Base-by-base conservation (phyloP, 2,113 vertebrate species). In the Taxidea taxus region DNA sequence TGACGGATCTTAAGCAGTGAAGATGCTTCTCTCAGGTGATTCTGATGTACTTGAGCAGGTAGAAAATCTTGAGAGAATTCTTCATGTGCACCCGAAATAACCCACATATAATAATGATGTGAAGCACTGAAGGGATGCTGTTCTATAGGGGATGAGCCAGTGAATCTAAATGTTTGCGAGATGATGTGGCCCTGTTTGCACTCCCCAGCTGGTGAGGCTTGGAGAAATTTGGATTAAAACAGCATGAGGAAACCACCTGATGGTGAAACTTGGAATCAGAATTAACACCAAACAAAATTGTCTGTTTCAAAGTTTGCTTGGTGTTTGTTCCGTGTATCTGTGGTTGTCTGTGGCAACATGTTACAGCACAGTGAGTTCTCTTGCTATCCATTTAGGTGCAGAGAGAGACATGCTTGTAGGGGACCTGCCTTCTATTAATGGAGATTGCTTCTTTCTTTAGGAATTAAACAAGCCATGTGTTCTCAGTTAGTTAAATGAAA, bases 401-500 rank as follows among this genome's bases (percentile, higher is more conserved):
- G 86, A 82, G 88, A 90, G 91, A 97, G 89, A 37, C 96, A 91
- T 97, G 98, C 83, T 77, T 92, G 34, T 25, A 62, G 86, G 62
- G 62, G 56, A 10, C 39, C 66, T 62, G 68, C 7, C 12, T 84
- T 87, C 92, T 78, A 97, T 97, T 97, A 98, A 58, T 9, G 75
- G 82, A 89, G 49, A 91, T 56, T 62, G 87, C 37, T 95, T 90
- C 95, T 83, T 97, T 93, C 95, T 90, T 98, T 96, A 96, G 96
- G 78, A 84, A 72, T 97, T 93, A 90, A 97, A 91, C 89, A 95
- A 87, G 75, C 68, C 60, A 25, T 95, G 82, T 96, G 90, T 94
- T 96, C 85, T 91, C 58, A 39, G 83, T 90, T 96, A 96, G 96
- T 72, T 91, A 94, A 96, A 95, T 87, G 97, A 96, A 98, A 97